Evolutionary conservation across 64 coral and sea anemone genomes (phyloP), one percentile per base, ranked within the genome.

Genomic region (Stylophora pistillata): DNA sequence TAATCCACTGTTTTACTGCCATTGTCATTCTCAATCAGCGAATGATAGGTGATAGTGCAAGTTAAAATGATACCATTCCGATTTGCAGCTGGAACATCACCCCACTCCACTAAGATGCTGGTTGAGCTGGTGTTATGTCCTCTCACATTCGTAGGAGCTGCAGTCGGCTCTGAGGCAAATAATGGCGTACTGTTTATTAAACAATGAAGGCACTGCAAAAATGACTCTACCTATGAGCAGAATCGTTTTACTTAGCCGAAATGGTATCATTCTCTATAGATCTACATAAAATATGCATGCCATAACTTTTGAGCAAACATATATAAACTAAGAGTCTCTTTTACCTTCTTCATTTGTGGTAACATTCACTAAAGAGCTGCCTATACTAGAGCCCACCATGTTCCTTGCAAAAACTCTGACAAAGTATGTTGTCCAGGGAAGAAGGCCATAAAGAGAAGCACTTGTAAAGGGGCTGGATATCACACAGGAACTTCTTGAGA

Each of bases 271-370:
- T 41, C 37, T 41, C 37, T 41, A 41, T 41, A 41, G 37, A 41
- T 6, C 37, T 41, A 6, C 37, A 6, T 41, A 41, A 41, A 41
- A 3, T 41, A 2, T 41, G 6, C 6, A 41, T 41, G 37, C 37
- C 37, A 41, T 41, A 6, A 41, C 37, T 6, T 41, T 41, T 41
- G 37, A 3, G 37, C 37, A 41, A 41, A 41, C 37, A 41, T 41
- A 41, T 6, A 41, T 41, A 41, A 41, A 41, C 37, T 41, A 41
- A 41, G 37, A 41, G 37, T 41, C 37, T 41, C 6, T 41, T 41
- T 41, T 60, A 79, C 77, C 78, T 81, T 81, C 78, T 81, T 81
- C 78, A 63, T 81, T 57, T 64, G 78, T 81, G 78, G 58, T 64
- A 31, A 30, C 15, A 21, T 62, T 81, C 14, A 81, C 15, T 47